These are phyloP conservation scores for Tichodroma muraria DNA, from an alignment of 2,113 vertebrate genomes.

Conservation along the genomic window DNA sequence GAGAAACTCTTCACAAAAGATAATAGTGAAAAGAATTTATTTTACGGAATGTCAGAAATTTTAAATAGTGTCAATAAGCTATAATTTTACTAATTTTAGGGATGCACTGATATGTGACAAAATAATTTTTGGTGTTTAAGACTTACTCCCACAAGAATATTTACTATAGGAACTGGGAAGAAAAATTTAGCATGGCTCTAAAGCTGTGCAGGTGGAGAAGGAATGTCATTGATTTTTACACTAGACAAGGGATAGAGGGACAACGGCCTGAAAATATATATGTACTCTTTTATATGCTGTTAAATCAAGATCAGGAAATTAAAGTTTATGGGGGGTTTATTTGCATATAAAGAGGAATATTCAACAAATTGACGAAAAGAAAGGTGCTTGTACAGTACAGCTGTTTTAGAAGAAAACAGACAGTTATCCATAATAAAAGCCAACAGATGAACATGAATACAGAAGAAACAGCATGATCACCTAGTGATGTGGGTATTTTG, in stretches of 20 bases:
- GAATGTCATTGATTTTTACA: background rate
- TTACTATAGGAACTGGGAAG: background rate
- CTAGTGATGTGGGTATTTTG: background rate
- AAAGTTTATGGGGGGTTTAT: background rate
- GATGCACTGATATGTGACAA: background rate
- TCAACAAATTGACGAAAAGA: background rate
- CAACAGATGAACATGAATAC: background rate
- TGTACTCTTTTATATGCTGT: background rate
- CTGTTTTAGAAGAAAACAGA: background rate
- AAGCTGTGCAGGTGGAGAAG: background rate
- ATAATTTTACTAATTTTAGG: conserved; percentile 2
- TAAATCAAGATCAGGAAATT: background rate
- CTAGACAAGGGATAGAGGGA: background rate
- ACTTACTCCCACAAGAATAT: background rate
- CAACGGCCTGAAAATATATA: background rate
- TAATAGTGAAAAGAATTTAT: background rate
- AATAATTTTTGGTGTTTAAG: background rate
- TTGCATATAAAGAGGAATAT: background rate
- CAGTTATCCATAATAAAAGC: background rate
- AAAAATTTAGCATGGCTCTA: background rate
- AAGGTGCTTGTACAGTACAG: background rate
- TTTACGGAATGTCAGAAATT: background rate
- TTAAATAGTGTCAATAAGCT: background rate
- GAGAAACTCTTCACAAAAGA: background rate
- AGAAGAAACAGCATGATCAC: background rate